A percentile compares a stretch with the other conserved stretches of the same genome.
Evolutionary conservation across 2,797 vertebrate species (phyloP).

Genomic region (Coregonus ussuriensis): DNA sequence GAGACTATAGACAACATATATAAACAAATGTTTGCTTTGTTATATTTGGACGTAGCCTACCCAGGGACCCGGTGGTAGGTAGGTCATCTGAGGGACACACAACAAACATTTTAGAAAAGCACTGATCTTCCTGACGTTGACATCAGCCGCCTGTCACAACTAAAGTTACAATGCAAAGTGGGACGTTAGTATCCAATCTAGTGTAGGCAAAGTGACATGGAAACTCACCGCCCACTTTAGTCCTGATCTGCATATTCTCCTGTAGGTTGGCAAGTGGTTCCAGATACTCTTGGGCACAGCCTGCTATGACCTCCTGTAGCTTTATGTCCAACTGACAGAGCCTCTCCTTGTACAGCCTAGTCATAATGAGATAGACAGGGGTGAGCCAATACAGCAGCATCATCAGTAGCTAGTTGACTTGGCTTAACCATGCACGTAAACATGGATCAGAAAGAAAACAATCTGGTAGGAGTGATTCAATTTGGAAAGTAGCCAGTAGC

Average conservation of each 20-base stretch:
- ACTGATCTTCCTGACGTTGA: not conserved
- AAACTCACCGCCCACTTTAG: slow-evolving; percentile 93
- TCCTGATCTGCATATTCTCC: slow-evolving; percentile 99
- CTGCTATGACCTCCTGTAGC: slow-evolving; percentile 96
- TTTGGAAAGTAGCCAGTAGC: not conserved
- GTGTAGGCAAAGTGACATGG: not conserved
- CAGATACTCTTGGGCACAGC: slow-evolving; percentile 96
- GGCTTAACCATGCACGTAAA: not conserved
- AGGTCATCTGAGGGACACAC: not conserved
- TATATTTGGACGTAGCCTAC: not conserved
- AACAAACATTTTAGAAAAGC: not conserved
- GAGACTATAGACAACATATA: no score
- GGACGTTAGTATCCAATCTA: not conserved
- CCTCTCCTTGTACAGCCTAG: slow-evolving; percentile 95
- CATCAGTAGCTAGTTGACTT: not conserved
- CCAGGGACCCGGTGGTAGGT: not conserved
- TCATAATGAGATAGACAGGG: slow-evolving; percentile 36
- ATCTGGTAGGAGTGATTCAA: not conserved
- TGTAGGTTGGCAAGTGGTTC: slow-evolving; percentile 96
- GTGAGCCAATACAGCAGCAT: not conserved
- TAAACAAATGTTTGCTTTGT: not conserved
- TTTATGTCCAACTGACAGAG: slow-evolving; percentile 97
- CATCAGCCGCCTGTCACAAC: not conserved
- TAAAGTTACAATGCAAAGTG: not conserved
- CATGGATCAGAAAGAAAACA: not conserved